Conservation (phyloP, 2,797 vertebrate genomes). For the Picus viridis region DNA sequence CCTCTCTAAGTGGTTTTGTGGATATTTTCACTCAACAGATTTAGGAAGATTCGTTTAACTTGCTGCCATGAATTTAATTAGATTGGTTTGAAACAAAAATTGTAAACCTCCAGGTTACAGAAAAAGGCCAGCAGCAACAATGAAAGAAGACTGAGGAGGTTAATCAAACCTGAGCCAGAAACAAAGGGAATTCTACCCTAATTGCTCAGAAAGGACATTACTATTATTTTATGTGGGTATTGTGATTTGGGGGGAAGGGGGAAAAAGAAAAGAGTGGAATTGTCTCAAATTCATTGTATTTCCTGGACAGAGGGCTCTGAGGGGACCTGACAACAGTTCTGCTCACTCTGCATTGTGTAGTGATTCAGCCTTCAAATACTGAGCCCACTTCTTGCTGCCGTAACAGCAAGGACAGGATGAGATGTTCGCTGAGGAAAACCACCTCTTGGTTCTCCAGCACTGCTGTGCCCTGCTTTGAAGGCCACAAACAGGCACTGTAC, state of each 20-base stretch:
- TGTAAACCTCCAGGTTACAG: neutral
- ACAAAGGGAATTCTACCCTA: neutral
- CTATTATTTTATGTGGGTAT: neutral
- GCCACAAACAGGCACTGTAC: accelerated
- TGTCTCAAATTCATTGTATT: neutral
- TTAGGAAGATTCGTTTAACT: neutral
- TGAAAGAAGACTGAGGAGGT: neutral
- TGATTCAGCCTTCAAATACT: accelerated
- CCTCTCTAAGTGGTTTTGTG: too few relatives aligned
- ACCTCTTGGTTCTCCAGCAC: neutral
- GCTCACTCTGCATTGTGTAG: neutral
- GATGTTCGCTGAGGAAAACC: accelerated
- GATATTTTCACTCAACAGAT: too few relatives aligned
- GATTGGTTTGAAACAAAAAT: neutral
- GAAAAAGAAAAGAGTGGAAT: neutral
- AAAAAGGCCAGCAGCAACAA: neutral
- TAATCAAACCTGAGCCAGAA: neutral
- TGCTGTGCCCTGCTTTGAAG: neutral
- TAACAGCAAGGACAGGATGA: accelerated
- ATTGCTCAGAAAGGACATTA: neutral
- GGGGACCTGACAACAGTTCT: neutral
- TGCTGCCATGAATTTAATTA: neutral
- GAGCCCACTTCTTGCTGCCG: accelerated
- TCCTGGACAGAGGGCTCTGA: neutral
- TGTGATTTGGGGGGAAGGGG: neutral